Evolutionary conservation across 2,888 invertebrate genomes (phyloP).

Genomic region (Eumacrocentrus americanus): DNA sequence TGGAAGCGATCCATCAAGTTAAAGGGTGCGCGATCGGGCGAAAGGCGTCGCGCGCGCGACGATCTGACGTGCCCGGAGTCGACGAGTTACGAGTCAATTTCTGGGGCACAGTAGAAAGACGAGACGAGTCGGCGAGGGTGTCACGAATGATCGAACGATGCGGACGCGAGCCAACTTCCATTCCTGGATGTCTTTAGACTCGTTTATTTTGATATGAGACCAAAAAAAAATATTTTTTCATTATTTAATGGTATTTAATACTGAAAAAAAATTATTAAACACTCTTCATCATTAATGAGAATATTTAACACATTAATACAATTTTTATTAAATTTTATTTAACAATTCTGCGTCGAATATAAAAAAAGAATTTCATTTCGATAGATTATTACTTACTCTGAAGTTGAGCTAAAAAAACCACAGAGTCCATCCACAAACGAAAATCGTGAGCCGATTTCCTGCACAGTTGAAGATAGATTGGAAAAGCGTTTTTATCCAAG

Average conservation of each 20-base stretch:
- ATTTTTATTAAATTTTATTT: no score
- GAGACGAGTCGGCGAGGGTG: neutral
- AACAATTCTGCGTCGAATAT: no score
- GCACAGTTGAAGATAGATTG: constrained; percentile 33
- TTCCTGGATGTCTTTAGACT: no score
- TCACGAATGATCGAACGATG: neutral
- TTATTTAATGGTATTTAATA: no score
- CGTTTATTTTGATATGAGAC: no score
- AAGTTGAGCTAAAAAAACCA: neutral
- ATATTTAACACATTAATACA: no score
- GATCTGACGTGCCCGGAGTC: constrained; percentile 30
- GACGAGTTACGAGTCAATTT: constrained; percentile 40
- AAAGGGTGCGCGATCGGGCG: constrained; percentile 32
- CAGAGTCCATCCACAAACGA: neutral
- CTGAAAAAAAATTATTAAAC: no score
- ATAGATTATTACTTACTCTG: neutral
- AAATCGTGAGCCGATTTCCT: constrained; percentile 15
- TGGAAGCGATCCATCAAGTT: constrained; percentile 38
- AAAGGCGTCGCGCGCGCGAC: constrained; percentile 2
- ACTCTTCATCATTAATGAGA: no score
- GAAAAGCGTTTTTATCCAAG: constrained; percentile 34
- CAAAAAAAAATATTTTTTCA: no score
- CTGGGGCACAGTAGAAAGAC: no score
- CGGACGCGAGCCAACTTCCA: no score
- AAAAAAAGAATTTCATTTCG: neutral